Conservation (phyloP, 2,888 invertebrate genomes). For the Tenodera sinensis region DNA sequence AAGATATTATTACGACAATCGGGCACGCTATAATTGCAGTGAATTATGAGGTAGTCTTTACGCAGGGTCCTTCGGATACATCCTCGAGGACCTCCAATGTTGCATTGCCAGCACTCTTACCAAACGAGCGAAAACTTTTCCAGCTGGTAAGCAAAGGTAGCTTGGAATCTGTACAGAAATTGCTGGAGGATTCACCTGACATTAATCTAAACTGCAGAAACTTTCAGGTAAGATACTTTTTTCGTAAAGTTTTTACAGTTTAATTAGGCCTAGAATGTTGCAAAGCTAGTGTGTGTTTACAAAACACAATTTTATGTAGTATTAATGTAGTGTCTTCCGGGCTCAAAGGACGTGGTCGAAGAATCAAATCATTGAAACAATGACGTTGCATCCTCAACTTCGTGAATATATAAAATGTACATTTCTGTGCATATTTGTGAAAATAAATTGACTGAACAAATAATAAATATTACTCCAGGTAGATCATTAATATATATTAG, state of each 20-base stretch:
- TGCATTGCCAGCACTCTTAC: not conserved
- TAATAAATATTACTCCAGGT: too few species aligned
- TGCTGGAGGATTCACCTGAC: conserved; percentile 46
- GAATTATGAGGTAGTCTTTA: not conserved
- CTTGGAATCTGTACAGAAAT: conserved; percentile 46
- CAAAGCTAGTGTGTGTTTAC: too few species aligned
- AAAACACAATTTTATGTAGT: too few species aligned
- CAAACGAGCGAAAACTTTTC: conserved; percentile 41
- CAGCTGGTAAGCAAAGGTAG: conserved; percentile 50
- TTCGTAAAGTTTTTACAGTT: not conserved
- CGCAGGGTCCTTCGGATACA: not conserved
- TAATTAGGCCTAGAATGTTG: too few species aligned
- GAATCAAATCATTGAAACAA: not conserved
- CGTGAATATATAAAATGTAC: too few species aligned
- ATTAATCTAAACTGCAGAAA: conserved; percentile 58
- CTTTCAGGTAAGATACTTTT: conserved; percentile 46
- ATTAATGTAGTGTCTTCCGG: too few species aligned
- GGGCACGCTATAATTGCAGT: too few species aligned
- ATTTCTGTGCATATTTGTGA: too few species aligned
- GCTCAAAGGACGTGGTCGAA: too few species aligned
- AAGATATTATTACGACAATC: too few species aligned
- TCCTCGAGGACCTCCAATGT: not conserved
- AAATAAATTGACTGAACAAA: too few species aligned
- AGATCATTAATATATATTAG: too few species aligned
- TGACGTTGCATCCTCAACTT: not conserved